Percentiles rank a stretch among this genome's conserved stretches.
Evolutionary conservation across 2,888 invertebrate species (phyloP).

Genomic region (Hypselothyrea guttata): DNA sequence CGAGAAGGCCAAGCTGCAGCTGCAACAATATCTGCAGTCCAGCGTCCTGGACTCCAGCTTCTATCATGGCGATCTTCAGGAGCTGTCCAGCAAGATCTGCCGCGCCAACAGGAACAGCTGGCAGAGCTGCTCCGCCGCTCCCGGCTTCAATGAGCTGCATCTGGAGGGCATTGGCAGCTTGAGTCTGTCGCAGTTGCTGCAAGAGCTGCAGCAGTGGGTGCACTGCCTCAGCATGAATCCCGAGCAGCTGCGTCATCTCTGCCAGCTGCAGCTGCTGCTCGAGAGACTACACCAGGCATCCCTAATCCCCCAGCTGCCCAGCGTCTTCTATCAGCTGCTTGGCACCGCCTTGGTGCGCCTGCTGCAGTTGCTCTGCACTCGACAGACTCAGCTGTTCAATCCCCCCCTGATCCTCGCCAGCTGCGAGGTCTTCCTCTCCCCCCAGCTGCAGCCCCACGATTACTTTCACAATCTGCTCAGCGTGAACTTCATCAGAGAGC

Average conservation of each 20-base stretch:
- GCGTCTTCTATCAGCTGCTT: conserved; percentile 72
- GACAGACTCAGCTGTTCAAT: conserved; percentile 61
- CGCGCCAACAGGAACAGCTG: conserved; percentile 58
- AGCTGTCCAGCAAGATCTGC: conserved; percentile 69
- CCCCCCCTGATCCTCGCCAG: conserved; percentile 49
- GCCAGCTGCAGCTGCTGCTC: conserved; percentile 53
- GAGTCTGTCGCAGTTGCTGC: conserved; percentile 72
- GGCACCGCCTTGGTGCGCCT: conserved; percentile 71
- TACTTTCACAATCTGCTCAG: conserved; percentile 67
- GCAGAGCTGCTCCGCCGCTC: not conserved
- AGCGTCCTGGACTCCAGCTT: conserved; percentile 80
- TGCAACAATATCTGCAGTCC: conserved; percentile 84
- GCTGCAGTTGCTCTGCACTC: conserved; percentile 76
- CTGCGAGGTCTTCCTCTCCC: conserved; percentile 57
- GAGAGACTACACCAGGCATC: conserved; percentile 52
- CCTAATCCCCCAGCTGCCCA: conserved; percentile 68
- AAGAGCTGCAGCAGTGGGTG: conserved; percentile 77
- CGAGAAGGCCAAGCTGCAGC: conserved; percentile 83
- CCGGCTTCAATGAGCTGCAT: conserved; percentile 40
- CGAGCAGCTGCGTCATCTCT: conserved; percentile 53
- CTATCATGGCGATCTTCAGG: conserved; percentile 66
- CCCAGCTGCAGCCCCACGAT: conserved; percentile 18
- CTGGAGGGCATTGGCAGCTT: conserved; percentile 16
- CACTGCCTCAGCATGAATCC: conserved; percentile 72
- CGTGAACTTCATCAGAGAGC: conserved; percentile 65